A percentile compares a stretch with the other conserved stretches of the same genome.
Evolutionary conservation across 53 echinoderm and acorn worm genomes (phyloP).

Genomic region (Crossaster papposus): DNA sequence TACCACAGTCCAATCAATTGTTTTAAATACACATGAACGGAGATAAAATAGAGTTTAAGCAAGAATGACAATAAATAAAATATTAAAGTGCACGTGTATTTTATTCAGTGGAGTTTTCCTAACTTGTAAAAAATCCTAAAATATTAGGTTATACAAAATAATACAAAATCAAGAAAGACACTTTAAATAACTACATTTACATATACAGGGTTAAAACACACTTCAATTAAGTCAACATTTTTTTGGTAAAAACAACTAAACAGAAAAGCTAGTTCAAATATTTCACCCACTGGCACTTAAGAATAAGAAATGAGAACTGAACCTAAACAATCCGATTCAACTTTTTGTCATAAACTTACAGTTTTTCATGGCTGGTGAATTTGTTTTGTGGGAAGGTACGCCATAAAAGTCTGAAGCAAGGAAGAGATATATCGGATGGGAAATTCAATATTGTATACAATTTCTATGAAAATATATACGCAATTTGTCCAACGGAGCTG

Average conservation of each 20-base stretch:
- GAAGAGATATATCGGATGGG: not conserved
- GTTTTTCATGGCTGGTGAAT: not conserved
- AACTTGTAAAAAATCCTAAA: not conserved
- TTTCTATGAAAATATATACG: not conserved
- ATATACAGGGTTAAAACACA: not conserved
- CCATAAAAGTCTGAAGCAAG: not conserved
- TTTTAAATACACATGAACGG: not conserved
- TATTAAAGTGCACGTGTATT: constrained; percentile 12
- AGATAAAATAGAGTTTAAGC: not conserved
- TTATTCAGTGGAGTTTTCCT: constrained; percentile 18
- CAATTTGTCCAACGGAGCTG: not conserved
- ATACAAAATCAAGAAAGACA: constrained; percentile 10
- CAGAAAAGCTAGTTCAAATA: not conserved
- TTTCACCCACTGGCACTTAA: not conserved
- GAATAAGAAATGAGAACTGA: too few relatives aligned
- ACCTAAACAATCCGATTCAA: too few relatives aligned
- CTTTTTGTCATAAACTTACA: too few relatives aligned
- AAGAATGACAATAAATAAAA: constrained; percentile 42
- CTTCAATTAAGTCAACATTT: not conserved
- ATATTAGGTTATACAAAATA: not conserved
- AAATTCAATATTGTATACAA: not conserved
- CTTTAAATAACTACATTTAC: not conserved
- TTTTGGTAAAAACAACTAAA: not conserved
- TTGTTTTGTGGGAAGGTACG: not conserved
- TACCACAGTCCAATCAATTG: not conserved